Conservation (phyloP, 2,888 invertebrate genomes). For the Amphipoea oculea region DNA sequence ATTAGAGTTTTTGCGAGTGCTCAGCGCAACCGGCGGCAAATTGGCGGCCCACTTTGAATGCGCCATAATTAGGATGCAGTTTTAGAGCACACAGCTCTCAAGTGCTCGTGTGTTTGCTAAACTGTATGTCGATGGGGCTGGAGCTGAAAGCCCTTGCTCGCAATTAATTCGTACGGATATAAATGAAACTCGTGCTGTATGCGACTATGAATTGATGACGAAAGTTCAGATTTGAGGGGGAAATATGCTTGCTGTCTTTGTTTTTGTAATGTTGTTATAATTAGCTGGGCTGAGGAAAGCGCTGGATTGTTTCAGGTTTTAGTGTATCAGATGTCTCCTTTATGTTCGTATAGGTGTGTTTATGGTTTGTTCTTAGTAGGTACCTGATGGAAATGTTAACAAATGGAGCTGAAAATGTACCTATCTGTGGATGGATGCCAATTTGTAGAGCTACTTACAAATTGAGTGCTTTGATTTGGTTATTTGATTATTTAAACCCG, state of each 20-base stretch:
- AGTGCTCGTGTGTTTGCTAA: conserved; percentile 80
- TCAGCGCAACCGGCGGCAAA: conserved; percentile 83
- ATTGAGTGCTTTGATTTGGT: not conserved
- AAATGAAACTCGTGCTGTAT: conserved; percentile 74
- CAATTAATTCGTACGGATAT: conserved; percentile 76
- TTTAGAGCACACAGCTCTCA: conserved; percentile 76
- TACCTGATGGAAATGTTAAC: not conserved
- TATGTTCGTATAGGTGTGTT: not conserved
- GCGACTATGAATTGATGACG: conserved; percentile 70
- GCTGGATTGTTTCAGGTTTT: not conserved
- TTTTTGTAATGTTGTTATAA: conserved; percentile 16
- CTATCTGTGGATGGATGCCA: not conserved
- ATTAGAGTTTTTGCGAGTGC: conserved; percentile 86
- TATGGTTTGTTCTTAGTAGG: not conserved
- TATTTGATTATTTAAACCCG: not conserved
- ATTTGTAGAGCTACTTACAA: not conserved
- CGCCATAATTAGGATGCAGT: conserved; percentile 86
- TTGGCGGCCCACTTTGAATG: conserved; percentile 84
- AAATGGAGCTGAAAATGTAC: not conserved
- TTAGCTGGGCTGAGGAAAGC: conserved; percentile 5
- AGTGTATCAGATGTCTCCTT: too few species aligned
- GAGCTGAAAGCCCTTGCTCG: conserved; percentile 76
- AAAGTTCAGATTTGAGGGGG: conserved; percentile 57
- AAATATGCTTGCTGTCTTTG: conserved; percentile 39
- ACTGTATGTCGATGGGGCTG: conserved; percentile 80